Evolutionary conservation across 2,888 invertebrate species (phyloP), one percentile per base, ranked within the genome.

Genomic region (Oligia fasciuncula): DNA sequence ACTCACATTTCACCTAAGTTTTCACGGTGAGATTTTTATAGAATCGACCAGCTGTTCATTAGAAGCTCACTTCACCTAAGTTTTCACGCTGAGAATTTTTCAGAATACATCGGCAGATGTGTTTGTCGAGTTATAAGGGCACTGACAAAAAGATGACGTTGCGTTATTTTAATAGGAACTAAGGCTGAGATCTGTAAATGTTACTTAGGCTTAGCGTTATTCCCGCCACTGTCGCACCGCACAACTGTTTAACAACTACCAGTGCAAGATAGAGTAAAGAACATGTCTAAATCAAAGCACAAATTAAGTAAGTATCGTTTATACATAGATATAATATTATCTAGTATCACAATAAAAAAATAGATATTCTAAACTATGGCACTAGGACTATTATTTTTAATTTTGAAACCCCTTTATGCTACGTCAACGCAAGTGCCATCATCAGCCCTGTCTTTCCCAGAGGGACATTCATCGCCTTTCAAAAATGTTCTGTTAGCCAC

Each of bases 361-460:
- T 51, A 68, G 1, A 43, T 23, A 63, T 29, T 23, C 5, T 40
- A 54, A 43, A 23, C 40, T 57, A 23, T 29, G 46, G 4, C 29
- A 17, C 4, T 46, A 51, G 35, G 4, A 4, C 5, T 11, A n/a
- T 14, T 14, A 14, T 13, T 11, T 0, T 69, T 49, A 2, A 40
- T 40, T 60, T 49, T 11, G 17, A 4, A 8, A 11, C 23, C 3
- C 1, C 29, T 35, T 66, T 74, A 74, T 11, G 62, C 0, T 72
- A 35, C 66, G 0, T 73, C 73, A 0, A 77, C 65, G n/a, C 87
- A 88, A 13, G 76, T 85, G 0, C 75, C 77, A 69, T 88, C 82
- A 73, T 81, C 80, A 17, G 82, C 84, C n/a, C 79, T 74, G 4
- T 4, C 9, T 14, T 78, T 81, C 1, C 79, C 81, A 0, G 9